These are phyloP conservation scores for Ophioninae sp. DNA, from an alignment of 2,888 invertebrate genomes.

Conservation along the genomic window DNA sequence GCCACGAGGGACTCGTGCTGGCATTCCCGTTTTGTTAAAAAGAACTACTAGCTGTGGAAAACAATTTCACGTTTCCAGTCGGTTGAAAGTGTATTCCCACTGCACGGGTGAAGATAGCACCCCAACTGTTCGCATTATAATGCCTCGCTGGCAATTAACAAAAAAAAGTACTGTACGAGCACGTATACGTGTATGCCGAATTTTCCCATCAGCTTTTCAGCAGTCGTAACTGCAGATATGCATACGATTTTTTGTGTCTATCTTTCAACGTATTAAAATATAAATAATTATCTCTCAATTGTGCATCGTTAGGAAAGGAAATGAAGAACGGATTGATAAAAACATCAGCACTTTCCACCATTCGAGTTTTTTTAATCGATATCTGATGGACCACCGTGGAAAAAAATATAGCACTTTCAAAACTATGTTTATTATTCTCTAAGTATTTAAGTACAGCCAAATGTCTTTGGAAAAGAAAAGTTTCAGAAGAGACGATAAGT, in stretches of 20 bases:
- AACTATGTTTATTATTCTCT: not conserved
- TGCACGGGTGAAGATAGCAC: constrained; percentile 59
- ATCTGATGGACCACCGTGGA: not conserved
- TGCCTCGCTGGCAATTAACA: constrained; percentile 34
- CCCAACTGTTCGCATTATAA: constrained; percentile 37
- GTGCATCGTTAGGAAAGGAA: not conserved
- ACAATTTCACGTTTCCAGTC: constrained; percentile 63
- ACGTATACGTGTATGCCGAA: constrained; percentile 33
- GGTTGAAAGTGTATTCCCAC: constrained; percentile 54
- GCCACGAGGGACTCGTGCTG: constrained; percentile 51
- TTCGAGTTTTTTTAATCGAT: not conserved
- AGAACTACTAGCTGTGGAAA: constrained; percentile 50
- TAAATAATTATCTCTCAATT: not conserved
- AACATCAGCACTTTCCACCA: not conserved
- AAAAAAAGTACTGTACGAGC: not conserved
- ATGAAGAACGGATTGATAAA: not conserved
- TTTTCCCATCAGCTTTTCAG: constrained; percentile 16
- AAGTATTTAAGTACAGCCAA: no score
- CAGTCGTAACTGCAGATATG: constrained; percentile 26
- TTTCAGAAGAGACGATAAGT: no score
- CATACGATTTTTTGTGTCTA: not conserved
- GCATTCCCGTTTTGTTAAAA: constrained; percentile 50
- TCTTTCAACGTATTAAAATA: not conserved
- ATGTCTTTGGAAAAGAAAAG: no score
- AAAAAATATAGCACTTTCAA: not conserved